These are phyloP conservation scores for Labeo rohita DNA, from an alignment of 2,113 vertebrate species.

Conservation along the genomic window DNA sequence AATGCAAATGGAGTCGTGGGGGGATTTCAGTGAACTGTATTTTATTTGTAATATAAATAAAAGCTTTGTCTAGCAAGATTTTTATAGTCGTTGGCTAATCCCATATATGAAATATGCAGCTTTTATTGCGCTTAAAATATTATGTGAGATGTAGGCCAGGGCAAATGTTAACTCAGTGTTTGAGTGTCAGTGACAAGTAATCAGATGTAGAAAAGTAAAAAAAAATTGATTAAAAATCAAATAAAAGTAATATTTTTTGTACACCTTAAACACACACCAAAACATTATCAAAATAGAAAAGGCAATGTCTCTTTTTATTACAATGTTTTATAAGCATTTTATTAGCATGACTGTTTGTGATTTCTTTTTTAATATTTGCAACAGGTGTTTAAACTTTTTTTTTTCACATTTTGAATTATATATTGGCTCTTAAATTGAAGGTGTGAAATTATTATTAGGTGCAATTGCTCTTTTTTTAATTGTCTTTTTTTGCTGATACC, in stretches of 20 bases:
- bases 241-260: neutral
- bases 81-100: neutral
- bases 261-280: too few species aligned
- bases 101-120: neutral
- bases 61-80: slow-evolving; percentile 1
- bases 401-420: too few species aligned
- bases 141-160: neutral
- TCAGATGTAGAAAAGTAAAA: neutral
- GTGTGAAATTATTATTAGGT: too few species aligned
- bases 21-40: neutral
- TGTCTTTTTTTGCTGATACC: too few species aligned
- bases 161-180: neutral
- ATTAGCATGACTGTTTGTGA: too few species aligned
- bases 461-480: too few species aligned
- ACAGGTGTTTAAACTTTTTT: too few species aligned
- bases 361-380: too few species aligned
- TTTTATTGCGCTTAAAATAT: neutral
- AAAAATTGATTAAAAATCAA: neutral
- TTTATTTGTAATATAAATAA: slow-evolving; percentile 6
- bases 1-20: neutral
- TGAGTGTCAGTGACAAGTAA: neutral
- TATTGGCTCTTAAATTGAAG: too few species aligned
- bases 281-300: too few species aligned
- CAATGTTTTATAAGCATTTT: too few species aligned
- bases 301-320: too few species aligned